Evolutionary conservation across 2,888 invertebrate genomes (phyloP).

Genomic region (Papilio gigon): DNA sequence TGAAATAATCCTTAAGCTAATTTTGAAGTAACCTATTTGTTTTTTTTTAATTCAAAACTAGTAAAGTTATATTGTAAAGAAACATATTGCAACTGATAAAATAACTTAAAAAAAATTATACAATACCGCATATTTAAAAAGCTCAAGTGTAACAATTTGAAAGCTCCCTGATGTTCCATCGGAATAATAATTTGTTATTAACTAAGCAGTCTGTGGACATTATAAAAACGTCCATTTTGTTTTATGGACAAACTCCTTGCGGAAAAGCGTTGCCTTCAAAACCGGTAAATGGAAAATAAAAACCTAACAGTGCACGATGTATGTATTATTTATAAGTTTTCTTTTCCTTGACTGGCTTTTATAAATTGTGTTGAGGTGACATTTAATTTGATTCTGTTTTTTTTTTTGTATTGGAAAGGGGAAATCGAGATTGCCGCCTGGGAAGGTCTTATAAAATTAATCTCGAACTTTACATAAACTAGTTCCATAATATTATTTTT

Average conservation of each 20-base stretch:
- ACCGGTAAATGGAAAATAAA: constrained; percentile 33
- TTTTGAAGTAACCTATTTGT: too few species aligned
- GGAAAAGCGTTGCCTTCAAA: constrained; percentile 27
- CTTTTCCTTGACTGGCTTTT: constrained; percentile 39
- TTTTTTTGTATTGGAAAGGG: constrained; percentile 26
- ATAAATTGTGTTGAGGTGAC: constrained; percentile 35
- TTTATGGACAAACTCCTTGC: constrained; percentile 21
- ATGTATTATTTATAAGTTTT: constrained; percentile 40
- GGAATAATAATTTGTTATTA: constrained; percentile 10
- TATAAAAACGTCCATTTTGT: constrained; percentile 17
- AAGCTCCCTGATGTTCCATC: background rate
- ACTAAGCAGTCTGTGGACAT: background rate
- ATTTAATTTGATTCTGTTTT: constrained; percentile 27
- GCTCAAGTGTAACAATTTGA: background rate
- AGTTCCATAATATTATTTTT: background rate
- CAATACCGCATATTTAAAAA: constrained; percentile 6
- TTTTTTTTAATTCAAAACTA: too few species aligned
- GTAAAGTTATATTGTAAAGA: too few species aligned
- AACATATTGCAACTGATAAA: background rate
- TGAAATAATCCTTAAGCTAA: too few species aligned
- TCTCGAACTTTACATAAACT: constrained; percentile 30
- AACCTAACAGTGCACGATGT: constrained; percentile 30
- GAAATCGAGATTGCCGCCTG: constrained; percentile 29
- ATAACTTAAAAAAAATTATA: background rate
- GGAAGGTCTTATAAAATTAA: constrained; percentile 27